These are phyloP conservation scores for Smithornis capensis DNA, from an alignment of 2,113 vertebrate genomes.

Conservation along the genomic window DNA sequence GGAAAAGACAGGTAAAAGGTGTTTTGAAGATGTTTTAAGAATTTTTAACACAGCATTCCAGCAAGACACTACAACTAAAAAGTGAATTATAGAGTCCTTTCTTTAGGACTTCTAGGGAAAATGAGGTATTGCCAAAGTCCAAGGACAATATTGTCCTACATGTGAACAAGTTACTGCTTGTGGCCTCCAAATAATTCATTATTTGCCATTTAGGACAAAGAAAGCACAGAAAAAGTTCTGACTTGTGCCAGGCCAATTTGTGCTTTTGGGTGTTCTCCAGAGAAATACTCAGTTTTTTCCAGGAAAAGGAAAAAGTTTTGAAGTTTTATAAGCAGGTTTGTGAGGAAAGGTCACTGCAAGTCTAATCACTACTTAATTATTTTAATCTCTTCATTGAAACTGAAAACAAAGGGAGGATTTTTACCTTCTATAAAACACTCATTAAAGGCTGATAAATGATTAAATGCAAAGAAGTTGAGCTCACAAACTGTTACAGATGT, in stretches of 20 bases:
- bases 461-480: not conserved
- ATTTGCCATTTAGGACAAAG: not conserved
- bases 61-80: not conserved
- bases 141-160: not conserved
- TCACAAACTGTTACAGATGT: not conserved
- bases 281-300: not conserved
- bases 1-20: not conserved
- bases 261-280: not conserved
- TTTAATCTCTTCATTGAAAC: slow-evolving; percentile 63
- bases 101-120: not conserved
- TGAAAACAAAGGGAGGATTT: slow-evolving; percentile 55
- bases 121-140: not conserved
- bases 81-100: not conserved
- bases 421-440: not conserved
- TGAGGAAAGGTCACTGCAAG: slow-evolving; percentile 26
- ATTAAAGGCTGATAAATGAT: not conserved
- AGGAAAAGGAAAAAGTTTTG: not conserved
- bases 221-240: not conserved
- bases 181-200: not conserved
- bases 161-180: not conserved
- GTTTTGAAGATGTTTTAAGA: not conserved
- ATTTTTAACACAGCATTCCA: not conserved
- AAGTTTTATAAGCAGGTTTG: slow-evolving; percentile 7
- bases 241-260: not conserved
- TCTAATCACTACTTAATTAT: slow-evolving; percentile 58